A percentile compares a stretch with the other conserved stretches of the same genome.
Evolutionary conservation across 2,888 invertebrate genomes (phyloP).

Genomic region (Junonia oenone): DNA sequence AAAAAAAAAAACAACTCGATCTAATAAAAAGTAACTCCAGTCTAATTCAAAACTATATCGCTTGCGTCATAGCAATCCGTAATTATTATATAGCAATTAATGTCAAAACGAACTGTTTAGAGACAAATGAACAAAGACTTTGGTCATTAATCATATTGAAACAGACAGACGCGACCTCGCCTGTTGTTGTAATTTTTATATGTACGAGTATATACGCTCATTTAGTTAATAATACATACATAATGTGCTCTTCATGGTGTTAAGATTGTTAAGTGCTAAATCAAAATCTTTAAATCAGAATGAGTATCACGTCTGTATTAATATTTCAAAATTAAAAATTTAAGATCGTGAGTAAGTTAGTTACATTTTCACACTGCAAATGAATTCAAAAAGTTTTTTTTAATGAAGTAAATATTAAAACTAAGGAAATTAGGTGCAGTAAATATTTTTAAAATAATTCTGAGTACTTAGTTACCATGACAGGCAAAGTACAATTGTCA

Average conservation of each 20-base stretch:
- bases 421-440: no score
- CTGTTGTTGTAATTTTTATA: constrained; percentile 17
- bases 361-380: no score
- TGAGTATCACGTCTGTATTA: no score
- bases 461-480: no score
- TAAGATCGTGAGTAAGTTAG: no score
- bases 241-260: background rate
- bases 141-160: constrained; percentile 52
- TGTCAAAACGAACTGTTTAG: constrained; percentile 46
- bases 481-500: no score
- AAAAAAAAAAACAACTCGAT: background rate
- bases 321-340: no score
- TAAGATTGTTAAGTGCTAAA: no score
- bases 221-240: background rate
- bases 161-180: constrained; percentile 28
- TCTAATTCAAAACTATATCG: background rate
- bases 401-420: no score
- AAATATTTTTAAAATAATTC: no score
- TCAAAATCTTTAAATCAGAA: no score
- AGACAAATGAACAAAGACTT: constrained; percentile 59
- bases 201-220: background rate
- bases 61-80: constrained; percentile 19
- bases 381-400: no score
- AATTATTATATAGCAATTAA: constrained; percentile 60
- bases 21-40: background rate